Evolutionary conservation across 1,140 invertebrate genomes (phyloP).

Genomic region (Macrotrachela quadricornifera): DNA sequence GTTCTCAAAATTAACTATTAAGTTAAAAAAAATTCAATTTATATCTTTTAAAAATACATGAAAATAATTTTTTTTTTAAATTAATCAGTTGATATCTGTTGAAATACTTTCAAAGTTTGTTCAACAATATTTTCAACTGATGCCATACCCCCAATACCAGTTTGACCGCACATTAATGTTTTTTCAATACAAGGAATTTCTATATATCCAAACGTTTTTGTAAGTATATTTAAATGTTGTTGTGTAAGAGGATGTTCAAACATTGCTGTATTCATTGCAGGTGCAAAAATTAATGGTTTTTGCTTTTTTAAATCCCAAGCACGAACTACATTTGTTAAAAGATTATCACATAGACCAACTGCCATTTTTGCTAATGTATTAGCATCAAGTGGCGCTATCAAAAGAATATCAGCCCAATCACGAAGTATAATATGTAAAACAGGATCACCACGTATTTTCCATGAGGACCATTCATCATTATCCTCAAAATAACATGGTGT

Average conservation of each 20-base stretch:
- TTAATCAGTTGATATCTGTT: background rate
- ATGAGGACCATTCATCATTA: conserved; percentile 29
- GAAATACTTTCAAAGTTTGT: background rate
- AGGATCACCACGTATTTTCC: conserved; percentile 72
- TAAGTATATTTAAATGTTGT: conserved; percentile 49
- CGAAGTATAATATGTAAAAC: conserved; percentile 83
- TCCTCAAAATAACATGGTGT: background rate
- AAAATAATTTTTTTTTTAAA: too few relatives aligned
- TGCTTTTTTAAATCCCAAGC: conserved; percentile 56
- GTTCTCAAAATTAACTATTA: too few relatives aligned
- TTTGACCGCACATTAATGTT: conserved; percentile 77
- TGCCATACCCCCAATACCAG: conserved; percentile 68
- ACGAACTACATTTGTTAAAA: conserved; percentile 68
- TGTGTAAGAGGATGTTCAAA: conserved; percentile 80
- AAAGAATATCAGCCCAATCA: conserved; percentile 77
- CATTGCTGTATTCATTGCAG: conserved; percentile 85
- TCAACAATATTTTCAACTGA: conserved; percentile 54
- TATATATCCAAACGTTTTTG: conserved; percentile 48
- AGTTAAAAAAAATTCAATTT: too few relatives aligned
- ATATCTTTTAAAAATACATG: too few relatives aligned
- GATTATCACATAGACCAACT: conserved; percentile 80
- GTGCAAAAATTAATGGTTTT: conserved; percentile 64
- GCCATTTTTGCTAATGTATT: conserved; percentile 87
- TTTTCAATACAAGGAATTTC: conserved; percentile 70
- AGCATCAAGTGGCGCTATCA: conserved; percentile 85